Evolutionary conservation across 2,113 vertebrate species (phyloP), one percentile per base, ranked within the genome.

Genomic region (Tichodroma muraria): DNA sequence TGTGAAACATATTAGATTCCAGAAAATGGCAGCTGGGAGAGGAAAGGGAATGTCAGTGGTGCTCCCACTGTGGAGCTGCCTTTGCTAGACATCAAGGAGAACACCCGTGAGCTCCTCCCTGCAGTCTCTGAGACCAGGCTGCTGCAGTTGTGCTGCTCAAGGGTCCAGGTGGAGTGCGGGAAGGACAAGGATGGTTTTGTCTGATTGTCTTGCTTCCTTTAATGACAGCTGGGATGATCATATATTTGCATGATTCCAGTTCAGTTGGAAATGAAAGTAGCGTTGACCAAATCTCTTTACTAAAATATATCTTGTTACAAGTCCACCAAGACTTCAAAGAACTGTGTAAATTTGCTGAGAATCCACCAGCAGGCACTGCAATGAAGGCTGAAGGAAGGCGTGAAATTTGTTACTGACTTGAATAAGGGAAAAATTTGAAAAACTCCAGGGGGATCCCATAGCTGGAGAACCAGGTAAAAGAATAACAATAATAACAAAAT

Each of bases 1-100:
- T 70, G 54, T 88, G 78, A 93, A 94, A 90, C 37, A 42, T 9
- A 22, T 73, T 38, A 91, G 28, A 45, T 73, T 91, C 79, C 79
- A 45, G 88, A 80, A 93, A 93, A 56, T 3, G 54, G 88, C 66
- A 95, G 40, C 61, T 82, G 50, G 38, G 30, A 91, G 16, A 90
- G 44, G 57, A 80, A 93, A 73, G n/a, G 56, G 38, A 84, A 71
- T 79, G 38, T 37, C 65, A 79, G 16, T 8, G 57, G 25, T 12
- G 30, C 23, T 94, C 76, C 45, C 16, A 33, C 15, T 42, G 54
- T 6, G n/a, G 45, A 11, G 28, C 14, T 85, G 78, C 70, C 33
- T 79, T 81, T 6, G 2, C 15, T 13, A 15, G 33, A 6, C 28
- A 18, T 14, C 30, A 54, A 38, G 27, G 66, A 52, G 66, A 75